These are phyloP conservation scores for Celastrina argiolus DNA, from an alignment of 2,888 invertebrate species.

Conservation along the genomic window DNA sequence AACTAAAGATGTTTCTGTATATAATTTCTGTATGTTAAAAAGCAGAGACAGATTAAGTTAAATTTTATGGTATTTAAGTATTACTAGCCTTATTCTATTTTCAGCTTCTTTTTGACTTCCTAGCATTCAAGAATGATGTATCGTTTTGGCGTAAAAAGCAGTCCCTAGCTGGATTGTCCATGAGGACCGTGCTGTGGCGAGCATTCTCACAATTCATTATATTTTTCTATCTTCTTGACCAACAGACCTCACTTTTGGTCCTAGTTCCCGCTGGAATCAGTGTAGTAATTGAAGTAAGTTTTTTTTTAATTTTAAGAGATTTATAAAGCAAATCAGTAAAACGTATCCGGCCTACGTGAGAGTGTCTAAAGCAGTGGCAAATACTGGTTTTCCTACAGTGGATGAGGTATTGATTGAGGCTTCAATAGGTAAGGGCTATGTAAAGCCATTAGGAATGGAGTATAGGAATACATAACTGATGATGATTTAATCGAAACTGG, in stretches of 20 bases:
- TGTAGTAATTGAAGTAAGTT: constrained; percentile 90
- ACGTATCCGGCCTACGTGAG: too few relatives aligned
- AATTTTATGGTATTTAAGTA: background rate
- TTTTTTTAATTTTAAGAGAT: background rate
- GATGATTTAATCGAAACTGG: too few relatives aligned
- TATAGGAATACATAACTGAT: too few relatives aligned
- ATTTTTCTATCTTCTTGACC: constrained; percentile 94
- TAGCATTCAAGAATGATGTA: constrained; percentile 98
- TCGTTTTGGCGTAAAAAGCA: constrained; percentile 93
- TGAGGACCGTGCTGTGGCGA: constrained; percentile 94
- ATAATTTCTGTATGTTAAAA: too few relatives aligned
- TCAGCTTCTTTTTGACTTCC: constrained; percentile 95
- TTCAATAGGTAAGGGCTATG: too few relatives aligned
- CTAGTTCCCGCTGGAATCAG: constrained; percentile 91
- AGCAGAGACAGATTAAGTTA: too few relatives aligned
- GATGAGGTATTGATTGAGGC: too few relatives aligned
- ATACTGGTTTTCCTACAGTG: too few relatives aligned
- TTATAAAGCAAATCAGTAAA: too few relatives aligned
- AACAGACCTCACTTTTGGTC: constrained; percentile 93
- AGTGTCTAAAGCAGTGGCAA: too few relatives aligned
- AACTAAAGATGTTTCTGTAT: too few relatives aligned
- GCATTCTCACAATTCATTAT: constrained; percentile 94
- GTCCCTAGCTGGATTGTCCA: constrained; percentile 92
- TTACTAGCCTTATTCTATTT: constrained; percentile 40
- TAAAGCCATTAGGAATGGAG: too few relatives aligned